Evolutionary conservation across 2,113 vertebrate species (phyloP).

Genomic region (Xiphorhynchus elegans): DNA sequence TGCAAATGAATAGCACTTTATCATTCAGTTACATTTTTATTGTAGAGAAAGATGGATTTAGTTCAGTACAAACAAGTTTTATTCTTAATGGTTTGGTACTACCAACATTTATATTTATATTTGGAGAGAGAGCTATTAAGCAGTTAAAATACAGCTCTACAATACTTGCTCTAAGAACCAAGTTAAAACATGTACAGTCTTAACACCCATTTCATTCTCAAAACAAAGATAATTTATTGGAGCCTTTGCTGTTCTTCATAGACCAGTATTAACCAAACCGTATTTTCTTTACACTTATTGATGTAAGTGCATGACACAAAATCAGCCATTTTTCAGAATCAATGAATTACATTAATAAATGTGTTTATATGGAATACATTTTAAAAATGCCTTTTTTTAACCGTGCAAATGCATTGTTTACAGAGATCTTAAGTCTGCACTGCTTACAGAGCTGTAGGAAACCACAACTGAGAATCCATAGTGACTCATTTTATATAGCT

Average conservation of each 20-base stretch:
- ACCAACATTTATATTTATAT: conserved; percentile 87
- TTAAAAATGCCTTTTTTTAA: background rate
- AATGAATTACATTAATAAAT: background rate
- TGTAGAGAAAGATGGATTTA: conserved; percentile 81
- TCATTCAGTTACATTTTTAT: conserved; percentile 90
- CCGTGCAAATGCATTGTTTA: background rate
- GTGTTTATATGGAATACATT: background rate
- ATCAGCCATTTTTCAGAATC: background rate
- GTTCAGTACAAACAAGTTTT: conserved; percentile 89
- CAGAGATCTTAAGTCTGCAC: background rate
- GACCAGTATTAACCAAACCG: conserved; percentile 20
- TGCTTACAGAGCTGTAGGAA: background rate
- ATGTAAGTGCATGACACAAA: conserved; percentile 10
- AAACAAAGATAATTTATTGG: conserved; percentile 50
- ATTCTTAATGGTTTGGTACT: conserved; percentile 82
- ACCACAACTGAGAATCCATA: background rate
- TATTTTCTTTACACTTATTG: background rate
- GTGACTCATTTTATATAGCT: background rate
- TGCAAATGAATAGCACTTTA: conserved; percentile 99
- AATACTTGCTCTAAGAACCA: conserved; percentile 46
- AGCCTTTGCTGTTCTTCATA: conserved; percentile 4
- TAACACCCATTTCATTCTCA: conserved; percentile 32
- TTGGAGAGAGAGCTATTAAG: conserved; percentile 76
- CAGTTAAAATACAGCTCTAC: conserved; percentile 75
- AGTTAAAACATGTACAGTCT: conserved; percentile 43